phyloP scores from a whole-genome alignment of 2,888 invertebrate species.

The Ceriagrion tenellum region DNA sequence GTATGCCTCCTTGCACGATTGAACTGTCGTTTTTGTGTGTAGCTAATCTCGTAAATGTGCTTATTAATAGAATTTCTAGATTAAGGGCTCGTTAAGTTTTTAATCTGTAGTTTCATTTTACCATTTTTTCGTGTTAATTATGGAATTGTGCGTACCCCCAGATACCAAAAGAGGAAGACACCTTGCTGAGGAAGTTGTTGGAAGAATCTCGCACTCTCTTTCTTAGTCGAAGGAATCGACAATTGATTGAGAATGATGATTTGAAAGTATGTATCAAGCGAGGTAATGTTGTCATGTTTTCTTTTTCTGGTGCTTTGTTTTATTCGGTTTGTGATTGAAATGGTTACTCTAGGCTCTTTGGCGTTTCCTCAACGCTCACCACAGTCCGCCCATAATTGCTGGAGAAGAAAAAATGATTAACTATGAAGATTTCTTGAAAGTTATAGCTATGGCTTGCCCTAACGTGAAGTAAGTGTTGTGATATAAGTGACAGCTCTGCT shows the following conservation, averaged over 20 bases:
- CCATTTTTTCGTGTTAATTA: slow-evolving; percentile 34
- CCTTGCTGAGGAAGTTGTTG: slow-evolving; percentile 88
- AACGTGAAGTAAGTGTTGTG: slow-evolving; percentile 83
- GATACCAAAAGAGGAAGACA: slow-evolving; percentile 88
- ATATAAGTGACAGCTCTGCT: neutral
- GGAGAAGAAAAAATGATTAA: slow-evolving; percentile 91
- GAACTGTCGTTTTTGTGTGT: too few relatives aligned
- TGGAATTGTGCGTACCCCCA: slow-evolving; percentile 71
- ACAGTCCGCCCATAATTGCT: slow-evolving; percentile 84
- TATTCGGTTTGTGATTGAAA: slow-evolving; percentile 14
- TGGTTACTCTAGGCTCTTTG: slow-evolving; percentile 83
- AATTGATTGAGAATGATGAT: slow-evolving; percentile 92
- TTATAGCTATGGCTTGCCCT: slow-evolving; percentile 85
- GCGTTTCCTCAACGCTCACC: slow-evolving; percentile 90
- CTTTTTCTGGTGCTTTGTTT: slow-evolving; percentile 32
- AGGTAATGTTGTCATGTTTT: slow-evolving; percentile 38
- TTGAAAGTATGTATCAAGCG: slow-evolving; percentile 78
- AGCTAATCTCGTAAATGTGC: too few relatives aligned
- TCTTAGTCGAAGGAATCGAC: slow-evolving; percentile 90
- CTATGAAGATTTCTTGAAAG: slow-evolving; percentile 91
- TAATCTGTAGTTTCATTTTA: neutral
- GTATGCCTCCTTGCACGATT: slow-evolving; percentile 72
- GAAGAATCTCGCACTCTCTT: slow-evolving; percentile 94
- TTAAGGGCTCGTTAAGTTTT: too few relatives aligned
- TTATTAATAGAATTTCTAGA: too few relatives aligned